Percentiles rank a stretch among this genome's conserved stretches.
These are phyloP conservation scores for Enteromius unitaeniatus DNA, from an alignment of 2,797 vertebrate genomes.

Conservation along the genomic window DNA sequence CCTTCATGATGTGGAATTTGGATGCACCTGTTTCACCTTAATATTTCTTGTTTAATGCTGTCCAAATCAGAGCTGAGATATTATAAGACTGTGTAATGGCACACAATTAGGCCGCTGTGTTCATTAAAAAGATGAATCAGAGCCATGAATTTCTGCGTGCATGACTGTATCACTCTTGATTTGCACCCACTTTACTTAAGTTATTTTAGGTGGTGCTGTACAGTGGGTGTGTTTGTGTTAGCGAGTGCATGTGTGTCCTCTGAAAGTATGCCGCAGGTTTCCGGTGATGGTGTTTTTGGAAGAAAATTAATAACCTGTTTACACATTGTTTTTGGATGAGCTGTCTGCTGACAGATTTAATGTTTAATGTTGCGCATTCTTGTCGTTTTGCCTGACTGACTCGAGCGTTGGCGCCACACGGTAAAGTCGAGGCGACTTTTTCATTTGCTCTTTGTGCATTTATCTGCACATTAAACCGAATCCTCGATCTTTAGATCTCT, in stretches of 20 bases:
- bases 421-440: neutral
- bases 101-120: conserved; percentile 1
- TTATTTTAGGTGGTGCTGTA: neutral
- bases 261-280: neutral
- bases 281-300: neutral
- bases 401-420: neutral
- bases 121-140: neutral
- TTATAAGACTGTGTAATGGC: neutral
- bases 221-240: neutral
- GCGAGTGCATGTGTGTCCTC: conserved; percentile 3
- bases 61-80: conserved; percentile 12
- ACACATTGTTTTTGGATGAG: neutral
- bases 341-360: neutral
- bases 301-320: neutral
- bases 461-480: neutral
- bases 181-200: conserved; percentile 4
- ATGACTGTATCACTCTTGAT: neutral
- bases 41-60: neutral
- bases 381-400: neutral
- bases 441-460: neutral
- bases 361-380: conserved; percentile 11
- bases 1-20: neutral
- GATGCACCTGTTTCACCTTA: conserved; percentile 5
- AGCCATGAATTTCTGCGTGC: neutral
- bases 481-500: neutral